Evolutionary conservation across 2,888 invertebrate species (phyloP).

Genomic region (Bimastos eiseni): DNA sequence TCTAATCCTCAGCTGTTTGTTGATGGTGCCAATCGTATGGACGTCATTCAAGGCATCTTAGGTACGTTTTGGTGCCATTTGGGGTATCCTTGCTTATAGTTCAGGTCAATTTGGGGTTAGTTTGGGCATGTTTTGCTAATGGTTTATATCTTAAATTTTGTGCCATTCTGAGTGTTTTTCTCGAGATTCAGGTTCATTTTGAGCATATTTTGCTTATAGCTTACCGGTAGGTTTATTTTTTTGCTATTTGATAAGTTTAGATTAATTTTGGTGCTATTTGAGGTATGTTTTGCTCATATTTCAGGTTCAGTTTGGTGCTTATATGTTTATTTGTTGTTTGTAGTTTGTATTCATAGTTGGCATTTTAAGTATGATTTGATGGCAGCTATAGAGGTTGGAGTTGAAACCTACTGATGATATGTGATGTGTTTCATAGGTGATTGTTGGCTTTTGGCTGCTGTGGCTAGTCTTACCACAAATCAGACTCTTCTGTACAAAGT

Average conservation of each 20-base stretch:
- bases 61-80: slow-evolving; percentile 62
- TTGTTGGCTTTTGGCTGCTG: slow-evolving; percentile 81
- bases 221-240: too few relatives aligned
- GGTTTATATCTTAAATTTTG: too few relatives aligned
- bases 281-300: neutral
- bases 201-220: too few relatives aligned
- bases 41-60: slow-evolving; percentile 93
- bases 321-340: neutral
- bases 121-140: neutral
- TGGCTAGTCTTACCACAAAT: slow-evolving; percentile 89
- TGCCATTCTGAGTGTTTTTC: too few relatives aligned
- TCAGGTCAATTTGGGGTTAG: neutral
- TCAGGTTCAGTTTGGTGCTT: neutral
- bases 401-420: neutral
- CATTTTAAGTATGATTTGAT: neutral
- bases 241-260: too few relatives aligned
- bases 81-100: neutral
- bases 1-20: slow-evolving; percentile 78
- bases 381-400: neutral
- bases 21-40: slow-evolving; percentile 93
- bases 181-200: too few relatives aligned
- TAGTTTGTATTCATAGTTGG: neutral
- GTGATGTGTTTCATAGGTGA: slow-evolving; percentile 67
- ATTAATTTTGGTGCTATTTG: neutral
- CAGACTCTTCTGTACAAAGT: slow-evolving; percentile 86